These are phyloP conservation scores for Haplotaxodon microlepis DNA, from an alignment of 2,113 vertebrate species.

Conservation along the genomic window DNA sequence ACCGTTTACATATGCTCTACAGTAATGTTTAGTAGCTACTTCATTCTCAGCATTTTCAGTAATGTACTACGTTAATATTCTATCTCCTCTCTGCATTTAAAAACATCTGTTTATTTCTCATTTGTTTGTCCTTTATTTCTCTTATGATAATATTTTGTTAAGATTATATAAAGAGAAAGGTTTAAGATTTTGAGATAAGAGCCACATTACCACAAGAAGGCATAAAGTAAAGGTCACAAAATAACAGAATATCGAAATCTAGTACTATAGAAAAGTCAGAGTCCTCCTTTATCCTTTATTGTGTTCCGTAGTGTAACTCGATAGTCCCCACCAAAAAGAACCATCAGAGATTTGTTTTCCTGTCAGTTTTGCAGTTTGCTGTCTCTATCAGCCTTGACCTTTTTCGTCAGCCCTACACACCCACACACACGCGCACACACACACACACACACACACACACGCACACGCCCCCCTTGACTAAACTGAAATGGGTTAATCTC, in stretches of 20 bases:
- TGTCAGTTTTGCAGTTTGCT: not conserved
- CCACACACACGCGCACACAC: not conserved
- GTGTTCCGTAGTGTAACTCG: not conserved
- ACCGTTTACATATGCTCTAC: not conserved
- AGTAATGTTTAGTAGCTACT: not conserved
- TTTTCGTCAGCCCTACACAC: not conserved
- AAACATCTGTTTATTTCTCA: not conserved
- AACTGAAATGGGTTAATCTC: slow-evolving; percentile 32
- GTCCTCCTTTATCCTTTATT: not conserved
- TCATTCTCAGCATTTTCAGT: not conserved
- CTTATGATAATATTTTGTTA: not conserved
- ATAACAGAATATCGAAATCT: not conserved
- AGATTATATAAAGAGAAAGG: not conserved
- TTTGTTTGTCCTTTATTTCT: not conserved
- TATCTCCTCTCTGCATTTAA: not conserved
- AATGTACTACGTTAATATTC: not conserved
- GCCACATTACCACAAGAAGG: not conserved
- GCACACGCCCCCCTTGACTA: not conserved
- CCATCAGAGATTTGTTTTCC: not conserved
- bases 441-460: not conserved
- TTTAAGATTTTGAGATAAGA: not conserved
- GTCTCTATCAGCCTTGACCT: slow-evolving; percentile 1
- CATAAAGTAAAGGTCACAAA: not conserved
- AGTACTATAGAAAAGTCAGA: not conserved
- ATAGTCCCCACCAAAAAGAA: not conserved